These are phyloP conservation scores for Emys orbicularis DNA, from an alignment of 2,797 vertebrate genomes.

Conservation along the genomic window DNA sequence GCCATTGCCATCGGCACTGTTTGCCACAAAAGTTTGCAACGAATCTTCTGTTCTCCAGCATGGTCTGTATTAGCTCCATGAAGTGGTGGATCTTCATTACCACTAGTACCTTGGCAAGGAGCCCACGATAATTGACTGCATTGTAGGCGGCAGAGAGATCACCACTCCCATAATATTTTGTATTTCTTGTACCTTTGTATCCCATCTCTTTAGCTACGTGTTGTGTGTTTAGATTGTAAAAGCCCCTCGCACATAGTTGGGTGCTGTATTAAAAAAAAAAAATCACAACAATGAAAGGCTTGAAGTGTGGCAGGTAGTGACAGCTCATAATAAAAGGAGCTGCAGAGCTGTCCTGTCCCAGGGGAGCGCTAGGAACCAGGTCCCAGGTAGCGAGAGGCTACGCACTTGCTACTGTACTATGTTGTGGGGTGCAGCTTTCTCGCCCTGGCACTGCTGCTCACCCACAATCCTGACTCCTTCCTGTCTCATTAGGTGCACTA, in stretches of 20 bases:
- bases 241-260: not conserved
- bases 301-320: rapidly evolving
- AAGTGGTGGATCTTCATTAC: too few species aligned
- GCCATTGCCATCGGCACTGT: too few species aligned
- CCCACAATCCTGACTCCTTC: rapidly evolving
- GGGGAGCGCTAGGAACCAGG: not conserved
- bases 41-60: too few species aligned
- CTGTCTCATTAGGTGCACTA: not conserved
- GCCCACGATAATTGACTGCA: too few species aligned
- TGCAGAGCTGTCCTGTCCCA: rapidly evolving
- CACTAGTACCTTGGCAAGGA: too few species aligned
- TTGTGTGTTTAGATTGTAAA: constrained; percentile 11
- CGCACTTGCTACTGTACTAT: not conserved
- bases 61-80: too few species aligned
- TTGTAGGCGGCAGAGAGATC: too few species aligned
- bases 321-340: not conserved
- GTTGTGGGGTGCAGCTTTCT: not conserved
- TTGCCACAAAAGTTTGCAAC: too few species aligned
- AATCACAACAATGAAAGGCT: constrained; percentile 4
- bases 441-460: not conserved
- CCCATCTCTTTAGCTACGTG: not conserved
- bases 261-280: not conserved
- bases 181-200: not conserved
- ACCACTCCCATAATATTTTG: too few species aligned
- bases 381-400: not conserved